These are phyloP conservation scores for Heteractis magnifica DNA, from an alignment of 92 coral and sea anemone species.

Conservation along the genomic window DNA sequence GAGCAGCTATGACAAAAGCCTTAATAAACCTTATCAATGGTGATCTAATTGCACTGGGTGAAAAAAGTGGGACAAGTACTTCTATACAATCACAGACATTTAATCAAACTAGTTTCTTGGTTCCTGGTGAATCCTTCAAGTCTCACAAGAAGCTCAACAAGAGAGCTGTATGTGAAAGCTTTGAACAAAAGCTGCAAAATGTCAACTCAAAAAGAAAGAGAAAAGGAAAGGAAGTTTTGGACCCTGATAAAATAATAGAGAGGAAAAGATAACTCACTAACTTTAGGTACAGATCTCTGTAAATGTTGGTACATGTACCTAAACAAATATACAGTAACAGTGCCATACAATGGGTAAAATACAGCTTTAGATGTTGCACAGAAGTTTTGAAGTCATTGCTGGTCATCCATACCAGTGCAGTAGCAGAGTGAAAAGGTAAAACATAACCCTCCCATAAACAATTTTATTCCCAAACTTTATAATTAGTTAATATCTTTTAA, in stretches of 20 bases:
- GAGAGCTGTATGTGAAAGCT: constrained; percentile 87
- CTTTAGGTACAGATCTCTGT: not conserved
- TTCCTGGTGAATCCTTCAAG: constrained; percentile 71
- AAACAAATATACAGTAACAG: too few relatives aligned
- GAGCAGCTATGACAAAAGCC: constrained; percentile 59
- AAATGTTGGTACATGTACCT: too few relatives aligned
- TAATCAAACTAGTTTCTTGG: constrained; percentile 61
- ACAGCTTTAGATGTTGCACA: too few relatives aligned
- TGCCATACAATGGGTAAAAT: too few relatives aligned
- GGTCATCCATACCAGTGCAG: too few relatives aligned
- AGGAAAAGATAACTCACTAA: not conserved
- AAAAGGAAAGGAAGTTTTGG: constrained; percentile 64
- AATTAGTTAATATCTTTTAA: too few relatives aligned
- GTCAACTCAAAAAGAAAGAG: constrained; percentile 77
- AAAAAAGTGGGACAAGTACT: not conserved
- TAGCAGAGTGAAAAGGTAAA: too few relatives aligned
- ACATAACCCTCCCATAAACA: too few relatives aligned
- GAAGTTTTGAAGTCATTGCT: too few relatives aligned
- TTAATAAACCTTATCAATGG: constrained; percentile 52
- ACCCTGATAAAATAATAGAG: constrained; percentile 15
- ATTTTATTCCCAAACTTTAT: too few relatives aligned
- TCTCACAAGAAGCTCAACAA: constrained; percentile 67
- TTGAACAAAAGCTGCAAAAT: constrained; percentile 81
- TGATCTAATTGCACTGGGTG: constrained; percentile 19
- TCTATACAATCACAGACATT: constrained; percentile 16